Base-by-base conservation (phyloP, 2,797 vertebrate species). In the Podargus strigoides region DNA sequence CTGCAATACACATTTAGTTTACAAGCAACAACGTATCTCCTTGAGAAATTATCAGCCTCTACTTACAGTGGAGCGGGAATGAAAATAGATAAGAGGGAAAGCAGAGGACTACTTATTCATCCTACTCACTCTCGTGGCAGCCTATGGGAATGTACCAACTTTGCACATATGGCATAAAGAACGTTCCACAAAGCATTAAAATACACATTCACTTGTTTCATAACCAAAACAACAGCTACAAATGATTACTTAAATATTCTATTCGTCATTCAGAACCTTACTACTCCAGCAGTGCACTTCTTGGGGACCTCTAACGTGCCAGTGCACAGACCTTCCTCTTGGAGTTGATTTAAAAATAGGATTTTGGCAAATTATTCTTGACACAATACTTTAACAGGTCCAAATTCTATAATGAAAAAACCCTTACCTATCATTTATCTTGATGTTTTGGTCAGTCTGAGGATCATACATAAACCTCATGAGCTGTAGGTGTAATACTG, bases 381-480 rank as follows among this genome's bases (percentile, higher is more conserved):
- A 21, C 62, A 66, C 58, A 82, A 39, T 5, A 62, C 13, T 70
- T 55, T 36, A 27, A 58, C 2, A n/a, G 10, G 7, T 68, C 42
- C 30, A 63, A 74, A 75, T 32, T 78, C 18, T 63, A 75, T 19
- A 23, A 14, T 6, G 1, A 21, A 42, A 24, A 28, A 36, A 11
- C 27, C 7, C 10, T 96, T 98, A 99, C 99, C 99, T 98, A 97
- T 99, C 99, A 24, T 99, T 99, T 96, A 99, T 99, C 98, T 99
- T 99, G 97, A 99, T 99, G 92, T 99, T 99, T 98, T 99, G 99
- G 98, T 99, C 99, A 9, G 99, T 99, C 97, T 99, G 99, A 53
- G 99, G 99, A 97, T 99, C 99, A 39, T 99, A 99, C 99, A 99
- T 99, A 97, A 99, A 99, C 96, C 99, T 98, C 99, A 99, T 99